Conservation (phyloP, 2,797 vertebrate genomes). For the Toxotes lorentzi region DNA sequence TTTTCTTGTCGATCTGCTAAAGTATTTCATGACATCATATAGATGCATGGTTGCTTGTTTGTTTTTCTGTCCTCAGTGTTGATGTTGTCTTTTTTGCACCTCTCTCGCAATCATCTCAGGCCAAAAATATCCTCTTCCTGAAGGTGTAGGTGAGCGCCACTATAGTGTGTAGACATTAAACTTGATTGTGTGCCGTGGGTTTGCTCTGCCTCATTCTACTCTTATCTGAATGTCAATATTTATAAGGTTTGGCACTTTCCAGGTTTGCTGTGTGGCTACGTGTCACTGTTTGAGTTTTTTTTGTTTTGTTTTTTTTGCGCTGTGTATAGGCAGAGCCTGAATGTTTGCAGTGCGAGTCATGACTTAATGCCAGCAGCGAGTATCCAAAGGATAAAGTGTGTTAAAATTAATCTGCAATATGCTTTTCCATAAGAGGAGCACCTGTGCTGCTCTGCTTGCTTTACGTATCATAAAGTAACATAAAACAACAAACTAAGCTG, state of each 20-base stretch:
- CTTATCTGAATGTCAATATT: conserved; percentile 75
- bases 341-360: conserved; percentile 41
- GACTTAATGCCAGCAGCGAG: conserved; percentile 20
- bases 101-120: conserved; percentile 83
- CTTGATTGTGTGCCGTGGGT: conserved; percentile 72
- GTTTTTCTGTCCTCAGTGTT: conserved; percentile 70
- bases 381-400: conserved; percentile 10
- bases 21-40: conserved; percentile 42
- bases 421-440: conserved; percentile 56
- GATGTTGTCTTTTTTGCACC: conserved; percentile 74
- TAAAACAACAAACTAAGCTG: conserved; percentile 21
- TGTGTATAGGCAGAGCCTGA: conserved; percentile 41
- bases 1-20: conserved; percentile 21
- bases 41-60: conserved; percentile 39
- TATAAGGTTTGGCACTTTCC: conserved; percentile 44
- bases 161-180: conserved; percentile 69
- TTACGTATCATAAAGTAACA: conserved; percentile 32
- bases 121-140: conserved; percentile 89
- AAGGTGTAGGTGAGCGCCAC: conserved; percentile 88
- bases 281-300: conserved; percentile 45
- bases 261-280: conserved; percentile 53
- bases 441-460: conserved; percentile 58
- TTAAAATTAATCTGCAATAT: conserved; percentile 36
- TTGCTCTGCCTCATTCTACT: conserved; percentile 44
- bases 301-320: conserved; percentile 23